These are phyloP conservation scores for Chamaetylas fuelleborni DNA, from an alignment of 2,113 vertebrate species.

Conservation along the genomic window DNA sequence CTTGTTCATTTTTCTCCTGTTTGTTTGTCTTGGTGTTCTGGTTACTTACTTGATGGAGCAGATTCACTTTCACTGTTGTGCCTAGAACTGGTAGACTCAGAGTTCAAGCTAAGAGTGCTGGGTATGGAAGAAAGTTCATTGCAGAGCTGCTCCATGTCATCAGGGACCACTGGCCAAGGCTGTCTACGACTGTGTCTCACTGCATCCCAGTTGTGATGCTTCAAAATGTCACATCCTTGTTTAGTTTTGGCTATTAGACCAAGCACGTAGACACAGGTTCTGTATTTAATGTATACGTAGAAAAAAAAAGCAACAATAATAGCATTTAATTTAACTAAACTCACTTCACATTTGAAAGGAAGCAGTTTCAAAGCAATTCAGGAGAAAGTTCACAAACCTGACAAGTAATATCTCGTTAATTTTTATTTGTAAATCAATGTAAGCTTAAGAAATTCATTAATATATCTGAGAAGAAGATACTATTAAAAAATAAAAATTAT, in stretches of 20 bases:
- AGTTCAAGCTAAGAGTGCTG: constrained; percentile 88
- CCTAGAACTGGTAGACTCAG: constrained; percentile 93
- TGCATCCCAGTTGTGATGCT: constrained; percentile 91
- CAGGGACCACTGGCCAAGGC: constrained; percentile 93
- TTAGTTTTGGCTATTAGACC: constrained; percentile 95
- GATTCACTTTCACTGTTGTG: constrained; percentile 98
- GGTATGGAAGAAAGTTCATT: constrained; percentile 83
- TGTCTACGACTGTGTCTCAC: constrained; percentile 94
- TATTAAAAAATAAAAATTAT: not conserved
- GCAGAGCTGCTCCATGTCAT: constrained; percentile 89
- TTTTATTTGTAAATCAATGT: not conserved
- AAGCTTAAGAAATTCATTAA: not conserved
- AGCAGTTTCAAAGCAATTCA: not conserved
- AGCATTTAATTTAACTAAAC: not conserved
- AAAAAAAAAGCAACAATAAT: constrained; percentile 29
- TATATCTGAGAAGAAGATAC: not conserved
- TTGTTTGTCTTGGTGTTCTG: not conserved
- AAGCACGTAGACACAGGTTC: constrained; percentile 93
- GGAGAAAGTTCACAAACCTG: not conserved
- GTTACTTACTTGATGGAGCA: constrained; percentile 86
- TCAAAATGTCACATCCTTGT: constrained; percentile 94
- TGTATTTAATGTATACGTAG: constrained; percentile 51
- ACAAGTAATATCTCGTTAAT: not conserved
- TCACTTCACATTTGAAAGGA: not conserved
- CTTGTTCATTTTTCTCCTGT: not conserved